Conservation (phyloP, 2,888 invertebrate genomes). For the Thalpophila matura region DNA sequence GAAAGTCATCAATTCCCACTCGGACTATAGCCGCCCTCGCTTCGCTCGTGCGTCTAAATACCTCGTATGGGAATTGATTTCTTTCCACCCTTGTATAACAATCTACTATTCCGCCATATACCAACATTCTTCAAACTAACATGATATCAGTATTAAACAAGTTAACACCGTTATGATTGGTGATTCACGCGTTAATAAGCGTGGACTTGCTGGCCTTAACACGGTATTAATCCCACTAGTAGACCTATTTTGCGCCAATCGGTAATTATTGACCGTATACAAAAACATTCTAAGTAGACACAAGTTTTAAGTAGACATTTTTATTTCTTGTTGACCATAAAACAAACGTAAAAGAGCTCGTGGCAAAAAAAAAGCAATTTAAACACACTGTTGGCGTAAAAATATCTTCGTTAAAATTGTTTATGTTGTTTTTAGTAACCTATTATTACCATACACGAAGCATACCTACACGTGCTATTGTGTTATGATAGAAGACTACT, state of each 20-base stretch:
- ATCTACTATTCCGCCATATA: too few relatives aligned
- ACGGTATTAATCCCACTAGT: conserved; percentile 21
- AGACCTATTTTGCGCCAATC: conserved; percentile 9
- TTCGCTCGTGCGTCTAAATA: too few relatives aligned
- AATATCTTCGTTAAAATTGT: conserved; percentile 1
- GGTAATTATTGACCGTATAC: conserved; percentile 7
- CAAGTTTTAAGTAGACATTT: background rate
- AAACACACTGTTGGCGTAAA: background rate
- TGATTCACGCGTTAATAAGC: conserved; percentile 39
- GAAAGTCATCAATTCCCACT: too few relatives aligned
- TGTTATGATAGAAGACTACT: background rate
- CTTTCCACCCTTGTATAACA: too few relatives aligned
- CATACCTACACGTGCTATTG: background rate
- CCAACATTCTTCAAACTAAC: too few relatives aligned
- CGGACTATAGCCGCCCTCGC: too few relatives aligned
- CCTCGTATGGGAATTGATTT: too few relatives aligned
- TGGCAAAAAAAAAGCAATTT: conserved; percentile 2
- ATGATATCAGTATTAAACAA: too few relatives aligned
- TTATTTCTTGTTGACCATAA: background rate
- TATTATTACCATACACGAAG: background rate
- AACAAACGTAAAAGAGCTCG: background rate
- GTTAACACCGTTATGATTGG: conserved; percentile 53
- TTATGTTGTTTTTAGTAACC: background rate
- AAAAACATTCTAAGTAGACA: background rate
- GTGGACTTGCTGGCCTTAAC: conserved; percentile 14